phyloP scores from a whole-genome alignment of 2,888 invertebrate genomes.

The Sepioteuthis lessoniana region DNA sequence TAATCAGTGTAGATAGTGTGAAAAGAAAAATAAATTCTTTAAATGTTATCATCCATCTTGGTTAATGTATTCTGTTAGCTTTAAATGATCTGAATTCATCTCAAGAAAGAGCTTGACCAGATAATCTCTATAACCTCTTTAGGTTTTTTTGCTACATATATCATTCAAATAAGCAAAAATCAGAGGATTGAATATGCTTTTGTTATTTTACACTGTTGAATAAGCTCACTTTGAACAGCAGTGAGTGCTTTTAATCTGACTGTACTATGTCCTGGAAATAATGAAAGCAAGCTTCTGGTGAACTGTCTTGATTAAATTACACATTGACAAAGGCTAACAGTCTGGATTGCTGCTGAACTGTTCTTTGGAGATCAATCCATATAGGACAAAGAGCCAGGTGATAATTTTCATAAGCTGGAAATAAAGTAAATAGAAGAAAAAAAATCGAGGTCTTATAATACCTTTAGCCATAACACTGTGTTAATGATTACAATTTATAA shows the following conservation, averaged over 20 bases:
- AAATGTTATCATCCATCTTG: background rate
- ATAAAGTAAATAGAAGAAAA: background rate
- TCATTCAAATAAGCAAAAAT: background rate
- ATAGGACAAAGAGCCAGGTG: background rate
- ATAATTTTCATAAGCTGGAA: background rate
- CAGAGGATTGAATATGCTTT: background rate
- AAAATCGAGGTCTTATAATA: background rate
- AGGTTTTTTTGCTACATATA: background rate
- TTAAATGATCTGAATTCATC: background rate
- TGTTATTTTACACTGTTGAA: background rate
- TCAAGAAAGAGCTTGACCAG: no score
- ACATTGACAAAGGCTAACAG: constrained; percentile 21
- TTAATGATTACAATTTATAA: background rate
- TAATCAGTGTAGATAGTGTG: no score
- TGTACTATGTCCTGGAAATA: background rate
- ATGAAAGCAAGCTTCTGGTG: background rate
- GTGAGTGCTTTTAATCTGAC: background rate
- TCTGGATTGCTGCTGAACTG: constrained; percentile 33
- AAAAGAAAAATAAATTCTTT: background rate
- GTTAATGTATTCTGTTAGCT: no score
- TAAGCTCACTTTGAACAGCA: background rate
- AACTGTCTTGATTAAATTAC: constrained; percentile 7
- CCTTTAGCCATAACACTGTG: background rate
- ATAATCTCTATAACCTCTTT: background rate
- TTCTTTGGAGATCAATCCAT: background rate